These are phyloP conservation scores for Probaryconus sp. DNA, from an alignment of 1,140 invertebrate genomes.

Conservation along the genomic window DNA sequence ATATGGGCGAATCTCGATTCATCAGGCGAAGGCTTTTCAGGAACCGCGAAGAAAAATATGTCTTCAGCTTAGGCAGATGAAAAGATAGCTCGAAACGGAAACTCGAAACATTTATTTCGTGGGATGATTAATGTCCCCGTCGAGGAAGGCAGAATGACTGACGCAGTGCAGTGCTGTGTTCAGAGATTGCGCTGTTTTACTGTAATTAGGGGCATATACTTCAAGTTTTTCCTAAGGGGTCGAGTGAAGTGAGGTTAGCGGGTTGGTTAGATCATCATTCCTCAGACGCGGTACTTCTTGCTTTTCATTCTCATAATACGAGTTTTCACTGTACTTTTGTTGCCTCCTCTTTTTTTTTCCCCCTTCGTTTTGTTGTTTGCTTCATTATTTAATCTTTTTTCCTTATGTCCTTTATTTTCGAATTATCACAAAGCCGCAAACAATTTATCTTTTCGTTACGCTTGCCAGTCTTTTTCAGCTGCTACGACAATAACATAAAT, in stretches of 20 bases:
- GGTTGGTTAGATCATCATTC: constrained; percentile 59
- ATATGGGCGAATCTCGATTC: constrained; percentile 30
- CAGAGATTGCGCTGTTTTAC: constrained; percentile 71
- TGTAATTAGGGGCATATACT: constrained; percentile 74
- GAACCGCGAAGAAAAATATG: constrained; percentile 50
- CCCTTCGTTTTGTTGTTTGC: neutral
- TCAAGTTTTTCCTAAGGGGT: constrained; percentile 66
- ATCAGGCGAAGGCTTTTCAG: constrained; percentile 34
- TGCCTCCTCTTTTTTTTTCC: constrained; percentile 36
- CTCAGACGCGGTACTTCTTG: constrained; percentile 46
- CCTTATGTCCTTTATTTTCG: constrained; percentile 27
- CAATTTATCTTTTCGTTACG: constrained; percentile 47
- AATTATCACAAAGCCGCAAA: constrained; percentile 45
- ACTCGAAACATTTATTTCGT: constrained; percentile 72
- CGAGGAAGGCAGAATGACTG: constrained; percentile 64
- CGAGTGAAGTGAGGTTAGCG: constrained; percentile 54
- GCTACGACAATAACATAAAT: too few species aligned
- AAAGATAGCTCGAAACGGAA: constrained; percentile 64
- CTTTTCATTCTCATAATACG: constrained; percentile 56
- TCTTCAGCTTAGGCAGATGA: constrained; percentile 54
- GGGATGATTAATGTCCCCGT: constrained; percentile 72
- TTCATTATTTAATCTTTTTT: constrained; percentile 45
- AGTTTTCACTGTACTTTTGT: constrained; percentile 48
- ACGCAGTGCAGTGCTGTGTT: constrained; percentile 68
- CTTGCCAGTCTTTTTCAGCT: too few species aligned